These are phyloP conservation scores for Virgularia gustaviana DNA, from an alignment of 92 coral and sea anemone species.

Conservation along the genomic window DNA sequence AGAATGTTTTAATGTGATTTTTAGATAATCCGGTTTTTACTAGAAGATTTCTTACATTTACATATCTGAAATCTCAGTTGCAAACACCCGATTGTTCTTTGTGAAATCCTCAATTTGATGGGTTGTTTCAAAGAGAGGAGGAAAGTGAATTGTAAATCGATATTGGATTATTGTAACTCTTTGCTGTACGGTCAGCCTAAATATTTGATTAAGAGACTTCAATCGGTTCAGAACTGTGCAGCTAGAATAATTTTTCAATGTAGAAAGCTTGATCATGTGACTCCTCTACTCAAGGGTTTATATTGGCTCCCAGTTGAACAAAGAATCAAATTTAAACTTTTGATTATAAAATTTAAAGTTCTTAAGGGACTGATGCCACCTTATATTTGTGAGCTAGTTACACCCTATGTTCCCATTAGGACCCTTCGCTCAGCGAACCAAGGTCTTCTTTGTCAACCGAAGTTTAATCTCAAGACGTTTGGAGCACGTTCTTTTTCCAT, in stretches of 20 bases:
- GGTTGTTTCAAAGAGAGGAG: too few relatives aligned
- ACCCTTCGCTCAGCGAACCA: not conserved
- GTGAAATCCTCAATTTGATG: too few relatives aligned
- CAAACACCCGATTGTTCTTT: too few relatives aligned
- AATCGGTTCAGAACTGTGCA: not conserved
- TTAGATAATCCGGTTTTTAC: too few relatives aligned
- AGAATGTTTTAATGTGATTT: too few relatives aligned
- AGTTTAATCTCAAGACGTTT: not conserved
- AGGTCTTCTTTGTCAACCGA: not conserved
- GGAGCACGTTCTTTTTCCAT: not conserved
- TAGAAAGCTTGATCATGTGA: not conserved
- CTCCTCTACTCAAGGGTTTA: not conserved
- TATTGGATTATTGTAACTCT: too few relatives aligned
- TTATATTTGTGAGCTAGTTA: not conserved
- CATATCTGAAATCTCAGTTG: too few relatives aligned
- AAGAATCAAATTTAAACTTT: not conserved
- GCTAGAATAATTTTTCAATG: not conserved
- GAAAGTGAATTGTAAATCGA: too few relatives aligned
- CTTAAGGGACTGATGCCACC: not conserved
- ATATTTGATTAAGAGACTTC: too few relatives aligned
- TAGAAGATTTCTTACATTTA: too few relatives aligned
- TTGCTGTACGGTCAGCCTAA: too few relatives aligned
- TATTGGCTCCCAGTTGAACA: not conserved
- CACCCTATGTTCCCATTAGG: not conserved
- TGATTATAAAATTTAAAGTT: not conserved